phyloP scores from a whole-genome alignment of 2,113 vertebrate species.

The Vimba vimba region DNA sequence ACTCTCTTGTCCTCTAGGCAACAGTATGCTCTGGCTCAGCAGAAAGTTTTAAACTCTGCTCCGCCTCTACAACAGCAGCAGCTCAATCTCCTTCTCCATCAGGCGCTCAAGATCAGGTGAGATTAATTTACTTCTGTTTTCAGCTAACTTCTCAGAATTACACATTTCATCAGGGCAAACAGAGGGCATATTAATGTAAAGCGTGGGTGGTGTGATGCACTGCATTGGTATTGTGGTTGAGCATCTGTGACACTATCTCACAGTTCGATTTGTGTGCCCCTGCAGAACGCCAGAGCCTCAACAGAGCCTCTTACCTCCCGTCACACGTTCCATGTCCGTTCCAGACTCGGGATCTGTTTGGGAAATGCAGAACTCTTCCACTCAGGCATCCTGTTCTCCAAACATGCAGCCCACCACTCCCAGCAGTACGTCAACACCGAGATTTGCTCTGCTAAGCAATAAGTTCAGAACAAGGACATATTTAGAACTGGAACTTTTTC shows the following conservation, averaged over 20 bases:
- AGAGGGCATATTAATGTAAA: background rate
- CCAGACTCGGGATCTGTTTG: conserved; percentile 94
- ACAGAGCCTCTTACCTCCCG: conserved; percentile 83
- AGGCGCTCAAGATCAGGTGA: conserved; percentile 93
- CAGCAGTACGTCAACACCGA: conserved; percentile 66
- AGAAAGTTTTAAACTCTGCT: conserved; percentile 87
- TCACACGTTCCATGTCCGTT: conserved; percentile 90
- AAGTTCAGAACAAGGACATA: too few species aligned
- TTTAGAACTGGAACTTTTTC: background rate
- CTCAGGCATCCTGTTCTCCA: conserved; percentile 85
- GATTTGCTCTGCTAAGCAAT: background rate
- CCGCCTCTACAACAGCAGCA: conserved; percentile 97
- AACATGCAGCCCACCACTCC: conserved; percentile 70
- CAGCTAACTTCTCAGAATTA: background rate
- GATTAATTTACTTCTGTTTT: background rate
- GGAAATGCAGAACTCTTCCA: conserved; percentile 90
- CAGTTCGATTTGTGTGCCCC: conserved; percentile 16
- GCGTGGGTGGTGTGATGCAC: background rate
- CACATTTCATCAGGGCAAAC: background rate
- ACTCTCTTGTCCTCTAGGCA: conserved; percentile 74
- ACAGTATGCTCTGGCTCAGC: conserved; percentile 94
- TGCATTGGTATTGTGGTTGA: background rate
- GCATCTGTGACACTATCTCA: background rate
- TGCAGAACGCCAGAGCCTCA: conserved; percentile 87
- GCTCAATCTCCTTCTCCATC: conserved; percentile 88